Percentiles rank a stretch among this genome's conserved stretches.
Conservation (phyloP, 2,888 invertebrate genomes). For the Spodoptera littoralis region DNA sequence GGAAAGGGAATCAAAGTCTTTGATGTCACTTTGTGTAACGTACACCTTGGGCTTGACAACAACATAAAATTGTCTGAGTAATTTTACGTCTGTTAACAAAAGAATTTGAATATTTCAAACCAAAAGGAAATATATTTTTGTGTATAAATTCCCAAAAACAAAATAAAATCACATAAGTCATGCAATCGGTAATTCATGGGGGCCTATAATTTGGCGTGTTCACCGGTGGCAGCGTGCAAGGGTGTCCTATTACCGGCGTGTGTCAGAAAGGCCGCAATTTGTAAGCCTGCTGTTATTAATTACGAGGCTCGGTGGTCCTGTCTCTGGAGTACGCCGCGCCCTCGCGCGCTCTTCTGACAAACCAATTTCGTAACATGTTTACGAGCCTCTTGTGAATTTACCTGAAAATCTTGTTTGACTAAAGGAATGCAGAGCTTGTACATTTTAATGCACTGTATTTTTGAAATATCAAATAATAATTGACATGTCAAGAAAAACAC, state of each 20-base stretch:
- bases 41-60: conserved; percentile 4
- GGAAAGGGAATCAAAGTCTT: conserved; percentile 28
- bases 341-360: conserved; percentile 61
- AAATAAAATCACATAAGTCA: conserved; percentile 66
- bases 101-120: conserved; percentile 4
- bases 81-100: conserved; percentile 5
- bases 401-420: conserved; percentile 25
- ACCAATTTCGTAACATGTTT: conserved; percentile 67
- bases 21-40: conserved; percentile 43
- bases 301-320: conserved; percentile 68
- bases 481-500: not conserved
- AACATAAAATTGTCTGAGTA: conserved; percentile 7
- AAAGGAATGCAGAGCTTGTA: conserved; percentile 1
- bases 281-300: conserved; percentile 75
- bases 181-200: conserved; percentile 55
- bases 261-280: conserved; percentile 71
- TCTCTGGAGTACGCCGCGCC: conserved; percentile 49
- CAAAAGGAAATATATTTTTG: conserved; percentile 7
- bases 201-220: conserved; percentile 68
- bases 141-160: conserved; percentile 17
- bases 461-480: not conserved
- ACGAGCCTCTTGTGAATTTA: conserved; percentile 36
- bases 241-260: conserved; percentile 59
- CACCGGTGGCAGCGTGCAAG: conserved; percentile 55
- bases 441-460: not conserved